Percentiles rank a stretch among this genome's conserved stretches.
These are phyloP conservation scores for Bombus consobrinus DNA, from an alignment of 1,140 invertebrate genomes.

Conservation along the genomic window DNA sequence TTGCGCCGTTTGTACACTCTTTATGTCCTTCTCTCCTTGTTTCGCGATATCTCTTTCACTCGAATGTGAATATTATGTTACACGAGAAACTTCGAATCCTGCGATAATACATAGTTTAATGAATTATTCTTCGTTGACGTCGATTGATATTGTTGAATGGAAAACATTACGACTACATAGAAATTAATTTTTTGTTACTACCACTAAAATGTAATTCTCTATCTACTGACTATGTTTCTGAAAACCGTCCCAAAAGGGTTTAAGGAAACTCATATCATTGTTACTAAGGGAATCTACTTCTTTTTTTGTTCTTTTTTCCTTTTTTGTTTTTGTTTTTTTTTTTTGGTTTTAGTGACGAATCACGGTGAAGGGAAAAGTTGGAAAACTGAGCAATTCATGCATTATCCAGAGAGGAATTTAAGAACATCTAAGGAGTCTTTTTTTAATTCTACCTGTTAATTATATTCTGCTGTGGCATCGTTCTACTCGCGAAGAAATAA, in stretches of 20 bases:
- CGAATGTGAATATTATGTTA: no score
- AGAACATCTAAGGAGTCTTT: no score
- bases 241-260: conserved; percentile 23
- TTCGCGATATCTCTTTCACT: not conserved
- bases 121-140: conserved; percentile 7
- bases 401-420: not conserved
- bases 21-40: no score
- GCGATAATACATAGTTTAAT: not conserved
- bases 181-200: not conserved
- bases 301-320: not conserved
- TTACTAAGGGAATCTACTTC: not conserved
- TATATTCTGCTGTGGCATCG: conserved; percentile 27
- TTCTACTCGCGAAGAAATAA: conserved; percentile 38
- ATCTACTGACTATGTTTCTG: not conserved
- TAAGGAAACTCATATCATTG: not conserved
- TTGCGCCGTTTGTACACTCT: not conserved
- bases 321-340: not conserved
- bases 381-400: not conserved
- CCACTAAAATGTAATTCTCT: not conserved
- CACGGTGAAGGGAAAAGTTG: not conserved
- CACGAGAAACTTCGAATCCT: not conserved
- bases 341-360: conserved; percentile 11
- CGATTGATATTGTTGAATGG: not conserved
- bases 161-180: not conserved
- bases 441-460: not conserved